Percentiles rank a stretch among this genome's conserved stretches.
Evolutionary conservation across 2,888 invertebrate genomes (phyloP).

Genomic region (Drosophila mimica): DNA sequence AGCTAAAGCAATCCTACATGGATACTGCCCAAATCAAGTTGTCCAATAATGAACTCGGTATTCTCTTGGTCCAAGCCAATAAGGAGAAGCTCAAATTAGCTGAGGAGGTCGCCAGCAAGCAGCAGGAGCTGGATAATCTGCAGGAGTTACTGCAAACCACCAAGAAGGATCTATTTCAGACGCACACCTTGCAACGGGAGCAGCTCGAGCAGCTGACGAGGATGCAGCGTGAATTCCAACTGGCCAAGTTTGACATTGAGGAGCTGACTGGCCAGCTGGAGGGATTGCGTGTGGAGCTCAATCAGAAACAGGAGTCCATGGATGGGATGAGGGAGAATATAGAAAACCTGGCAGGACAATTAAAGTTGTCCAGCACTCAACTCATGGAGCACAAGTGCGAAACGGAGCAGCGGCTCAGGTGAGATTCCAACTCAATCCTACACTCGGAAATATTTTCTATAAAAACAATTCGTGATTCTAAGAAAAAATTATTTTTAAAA

Average conservation of each 20-base stretch:
- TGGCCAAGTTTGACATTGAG: constrained; percentile 41
- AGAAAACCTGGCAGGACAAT: constrained; percentile 18
- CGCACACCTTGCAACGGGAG: constrained; percentile 69
- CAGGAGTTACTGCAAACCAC: constrained; percentile 67
- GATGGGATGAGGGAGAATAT: constrained; percentile 31
- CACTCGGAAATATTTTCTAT: too few species aligned
- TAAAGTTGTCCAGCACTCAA: constrained; percentile 14
- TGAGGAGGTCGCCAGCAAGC: constrained; percentile 53
- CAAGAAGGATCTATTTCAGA: constrained; percentile 74
- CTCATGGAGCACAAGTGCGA: constrained; percentile 35
- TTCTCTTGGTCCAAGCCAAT: constrained; percentile 58
- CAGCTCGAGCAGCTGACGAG: constrained; percentile 72
- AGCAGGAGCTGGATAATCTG: constrained; percentile 72
- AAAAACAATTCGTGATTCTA: too few species aligned
- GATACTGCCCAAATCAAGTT: constrained; percentile 74
- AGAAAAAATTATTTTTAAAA: too few species aligned
- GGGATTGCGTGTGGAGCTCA: constrained; percentile 64
- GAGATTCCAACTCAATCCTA: background rate
- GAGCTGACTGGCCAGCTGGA: constrained; percentile 58
- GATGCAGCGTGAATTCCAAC: constrained; percentile 73
- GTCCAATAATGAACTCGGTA: constrained; percentile 62
- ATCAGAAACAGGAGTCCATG: constrained; percentile 20
- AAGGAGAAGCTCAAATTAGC: constrained; percentile 68
- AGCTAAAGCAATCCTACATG: constrained; percentile 70
- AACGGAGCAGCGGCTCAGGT: constrained; percentile 28